Base-by-base conservation (phyloP, 2,797 vertebrate species). In the Urocyon cinereoargenteus region DNA sequence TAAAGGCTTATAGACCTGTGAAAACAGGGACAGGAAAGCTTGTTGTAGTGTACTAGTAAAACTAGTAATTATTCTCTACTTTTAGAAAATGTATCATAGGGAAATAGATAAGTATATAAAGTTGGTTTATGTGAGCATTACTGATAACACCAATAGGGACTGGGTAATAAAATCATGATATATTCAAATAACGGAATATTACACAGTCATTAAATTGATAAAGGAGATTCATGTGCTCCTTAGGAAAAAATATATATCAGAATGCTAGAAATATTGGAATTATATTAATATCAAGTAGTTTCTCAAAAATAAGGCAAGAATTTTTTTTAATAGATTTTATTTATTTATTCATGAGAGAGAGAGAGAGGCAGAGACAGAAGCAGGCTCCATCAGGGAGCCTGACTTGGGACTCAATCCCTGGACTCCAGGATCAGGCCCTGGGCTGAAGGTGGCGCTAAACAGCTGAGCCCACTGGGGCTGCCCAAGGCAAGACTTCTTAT, bases 111-210 rank as follows among this genome's bases (percentile, higher is more conserved):
- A 90, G 11, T 64, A 59, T 26, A 86, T 15, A 85, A 92, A 66
- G 21, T 61, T 68, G 61, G 21, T 59, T 70, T 92, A 82, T 86
- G 53, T 82, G 66, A 82, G 31, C 40, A 82, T 83, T 68, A 55
- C 73, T 89, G 86, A 82, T 82, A 90, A 62, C 21, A 82, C 75
- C 10, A 49, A 7, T 93, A 86, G 15, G 28, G 22, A 51, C 10
- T 83, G 19, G 81, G 68, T 77, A 90, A 68, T 93, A 93, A 68
- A 95, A 90, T 68, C 68, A 62, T 68, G n/a, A 87, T 15, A 82
- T 45, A 70, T 61, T 82, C 53, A 86, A 61, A 70, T 61, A 93
- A 86, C 26, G 15, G 78, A 59, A 85, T 66, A 61, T 78, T 68
- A 68, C 24, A 34, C 9, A 62, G 14, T 77, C 19, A 36, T 81